Base-by-base conservation (phyloP, 2,797 vertebrate species). In the Geotrypetes seraphini region DNA sequence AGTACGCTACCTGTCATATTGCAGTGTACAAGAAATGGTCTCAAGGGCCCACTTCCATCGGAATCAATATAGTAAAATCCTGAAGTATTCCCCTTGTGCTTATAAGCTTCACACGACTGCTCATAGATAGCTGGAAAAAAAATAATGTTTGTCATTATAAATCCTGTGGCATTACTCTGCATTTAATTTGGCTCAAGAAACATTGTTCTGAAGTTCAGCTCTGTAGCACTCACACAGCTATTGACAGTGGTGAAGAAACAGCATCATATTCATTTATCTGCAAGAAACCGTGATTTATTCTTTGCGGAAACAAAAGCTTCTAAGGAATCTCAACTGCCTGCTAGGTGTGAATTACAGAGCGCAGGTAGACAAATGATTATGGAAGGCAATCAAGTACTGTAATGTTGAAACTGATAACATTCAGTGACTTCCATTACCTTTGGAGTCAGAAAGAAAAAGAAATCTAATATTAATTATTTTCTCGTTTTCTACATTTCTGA, bases 31-130 rank as follows among this genome's bases (percentile, higher is more conserved):
- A 84, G 77, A 66, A 90, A 91, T 1, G 91, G 86, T 41, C 64
- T 69, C 58, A 93, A 65, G 21, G 89, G 81, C 9, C 92, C 93
- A 50, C 94, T 97, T 74, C 93, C 92, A 43, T 97, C 94, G 50
- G 86, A 76, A 52, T 97, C 94, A 7, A 97, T 66, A 63, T 81
- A 78, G 61, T 90, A 96, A 74, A 81, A 79, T 11, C 90, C 90
- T 4, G 92, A 96, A 16, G 79, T 72, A 51, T 91, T 92, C 37
- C 93, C 94, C 74, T 53, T 85, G 71, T 96, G 90, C 57, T 94
- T 97, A 73, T 97, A 95, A 4, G 90, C 87, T 72, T 97, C 93
- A 60, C 94, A 97, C 8, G 94, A 97, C 38, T 84, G 83, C 58
- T 96, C 90, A 12, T 92, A 82, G 57, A 96, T 62, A 14, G 92